Percentiles rank a stretch among this genome's conserved stretches.
phyloP scores from a whole-genome alignment of 2,888 invertebrate species.

The Gymnosoma rotundatum region DNA sequence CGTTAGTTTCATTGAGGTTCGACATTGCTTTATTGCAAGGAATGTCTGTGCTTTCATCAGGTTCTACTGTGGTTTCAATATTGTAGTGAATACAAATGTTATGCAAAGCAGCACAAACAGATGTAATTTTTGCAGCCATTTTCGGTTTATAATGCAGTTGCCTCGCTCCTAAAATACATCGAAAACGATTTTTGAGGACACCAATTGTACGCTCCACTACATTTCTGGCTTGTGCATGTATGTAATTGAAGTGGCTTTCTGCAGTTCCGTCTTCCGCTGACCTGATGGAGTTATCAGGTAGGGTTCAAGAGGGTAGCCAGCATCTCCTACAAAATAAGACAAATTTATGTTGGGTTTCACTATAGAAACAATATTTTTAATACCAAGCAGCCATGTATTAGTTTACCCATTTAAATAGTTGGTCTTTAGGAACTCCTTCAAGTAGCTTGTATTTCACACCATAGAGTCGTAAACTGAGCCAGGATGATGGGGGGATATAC shows the following conservation, averaged over 20 bases:
- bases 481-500: too few relatives aligned
- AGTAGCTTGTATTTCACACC: not conserved
- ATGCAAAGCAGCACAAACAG: too few relatives aligned
- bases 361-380: constrained; percentile 8
- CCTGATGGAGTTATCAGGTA: constrained; percentile 14
- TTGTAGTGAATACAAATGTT: too few relatives aligned
- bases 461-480: too few relatives aligned
- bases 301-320: constrained; percentile 10
- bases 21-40: constrained; percentile 4
- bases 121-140: too few relatives aligned
- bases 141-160: too few relatives aligned
- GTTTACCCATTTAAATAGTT: not conserved
- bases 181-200: too few relatives aligned
- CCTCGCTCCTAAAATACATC: too few relatives aligned
- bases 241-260: constrained; percentile 12
- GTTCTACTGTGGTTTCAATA: not conserved
- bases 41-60: constrained; percentile 6
- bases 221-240: constrained; percentile 2
- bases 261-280: constrained; percentile 6
- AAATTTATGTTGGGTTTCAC: constrained; percentile 7
- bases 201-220: too few relatives aligned
- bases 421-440: constrained; percentile 1
- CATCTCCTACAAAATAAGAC: constrained; percentile 5
- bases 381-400: constrained; percentile 12
- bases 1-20: constrained; percentile 10